Evolutionary conservation across 2,888 invertebrate species (phyloP).

Genomic region (Leptinotarsa tumamoca): DNA sequence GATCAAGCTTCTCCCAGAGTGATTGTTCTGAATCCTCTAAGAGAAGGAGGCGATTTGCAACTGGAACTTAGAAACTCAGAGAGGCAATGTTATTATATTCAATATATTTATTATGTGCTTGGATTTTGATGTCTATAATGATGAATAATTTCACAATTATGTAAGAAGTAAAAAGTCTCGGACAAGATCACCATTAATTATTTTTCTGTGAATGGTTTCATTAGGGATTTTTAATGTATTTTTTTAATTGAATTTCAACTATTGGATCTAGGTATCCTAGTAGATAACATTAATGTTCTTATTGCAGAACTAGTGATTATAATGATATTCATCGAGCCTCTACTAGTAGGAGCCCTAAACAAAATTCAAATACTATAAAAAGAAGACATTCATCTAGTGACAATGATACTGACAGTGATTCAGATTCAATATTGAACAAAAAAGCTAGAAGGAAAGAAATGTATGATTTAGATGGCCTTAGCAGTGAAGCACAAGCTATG

Average conservation of each 20-base stretch:
- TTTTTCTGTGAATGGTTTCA: too few relatives aligned
- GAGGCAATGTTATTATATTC: not conserved
- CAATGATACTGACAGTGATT: conserved; percentile 23
- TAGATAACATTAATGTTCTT: not conserved
- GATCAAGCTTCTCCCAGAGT: conserved; percentile 30
- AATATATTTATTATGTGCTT: not conserved
- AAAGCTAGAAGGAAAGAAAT: conserved; percentile 7
- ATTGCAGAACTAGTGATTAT: not conserved
- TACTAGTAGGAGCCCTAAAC: not conserved
- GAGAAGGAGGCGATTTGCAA: not conserved
- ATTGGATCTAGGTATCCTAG: too few relatives aligned
- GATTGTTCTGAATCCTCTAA: conserved; percentile 18
- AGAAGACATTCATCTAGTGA: conserved; percentile 12
- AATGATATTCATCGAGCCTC: not conserved
- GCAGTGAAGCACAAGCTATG: conserved; percentile 32
- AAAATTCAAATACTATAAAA: not conserved
- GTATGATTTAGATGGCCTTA: conserved; percentile 24
- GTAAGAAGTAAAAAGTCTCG: too few relatives aligned
- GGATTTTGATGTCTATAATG: not conserved
- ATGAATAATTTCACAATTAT: not conserved
- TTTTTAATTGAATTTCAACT: too few relatives aligned
- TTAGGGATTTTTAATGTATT: too few relatives aligned
- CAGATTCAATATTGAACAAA: conserved; percentile 14
- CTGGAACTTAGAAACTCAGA: not conserved
- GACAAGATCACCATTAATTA: too few relatives aligned